Evolutionary conservation across 2,113 vertebrate species (phyloP).

Genomic region (Tor tambroides): DNA sequence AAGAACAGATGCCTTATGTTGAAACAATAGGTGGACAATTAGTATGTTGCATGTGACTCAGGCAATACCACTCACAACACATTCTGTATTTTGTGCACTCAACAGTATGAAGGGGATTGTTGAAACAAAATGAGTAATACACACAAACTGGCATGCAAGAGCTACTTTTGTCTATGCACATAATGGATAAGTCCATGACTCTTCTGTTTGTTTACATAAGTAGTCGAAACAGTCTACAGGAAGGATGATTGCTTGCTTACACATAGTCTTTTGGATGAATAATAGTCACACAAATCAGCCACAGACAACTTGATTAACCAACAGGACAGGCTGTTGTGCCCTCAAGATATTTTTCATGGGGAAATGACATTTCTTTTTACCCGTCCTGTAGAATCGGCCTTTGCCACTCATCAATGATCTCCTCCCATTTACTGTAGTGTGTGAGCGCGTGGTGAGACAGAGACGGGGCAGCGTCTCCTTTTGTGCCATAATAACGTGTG

Average conservation of each 20-base stretch:
- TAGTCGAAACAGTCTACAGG: not conserved
- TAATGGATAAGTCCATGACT: not conserved
- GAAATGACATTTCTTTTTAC: slow-evolving; percentile 63
- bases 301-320: not conserved
- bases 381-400: slow-evolving; percentile 84
- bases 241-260: not conserved
- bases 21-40: not conserved
- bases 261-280: not conserved
- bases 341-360: not conserved
- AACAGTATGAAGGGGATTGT: not conserved
- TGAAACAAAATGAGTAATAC: not conserved
- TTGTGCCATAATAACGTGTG: slow-evolving; percentile 84
- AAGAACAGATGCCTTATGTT: not conserved
- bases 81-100: not conserved
- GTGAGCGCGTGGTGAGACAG: slow-evolving; percentile 86
- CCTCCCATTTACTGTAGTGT: slow-evolving; percentile 86
- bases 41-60: not conserved
- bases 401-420: slow-evolving; percentile 88
- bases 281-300: not conserved
- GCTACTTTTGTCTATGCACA: not conserved
- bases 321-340: not conserved
- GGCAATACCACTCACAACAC: not conserved
- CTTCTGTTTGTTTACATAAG: not conserved
- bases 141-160: not conserved
- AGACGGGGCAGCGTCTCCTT: slow-evolving; percentile 77